Evolutionary conservation across 2,113 vertebrate species (phyloP).

Genomic region (Melanotaenia duboulayi): DNA sequence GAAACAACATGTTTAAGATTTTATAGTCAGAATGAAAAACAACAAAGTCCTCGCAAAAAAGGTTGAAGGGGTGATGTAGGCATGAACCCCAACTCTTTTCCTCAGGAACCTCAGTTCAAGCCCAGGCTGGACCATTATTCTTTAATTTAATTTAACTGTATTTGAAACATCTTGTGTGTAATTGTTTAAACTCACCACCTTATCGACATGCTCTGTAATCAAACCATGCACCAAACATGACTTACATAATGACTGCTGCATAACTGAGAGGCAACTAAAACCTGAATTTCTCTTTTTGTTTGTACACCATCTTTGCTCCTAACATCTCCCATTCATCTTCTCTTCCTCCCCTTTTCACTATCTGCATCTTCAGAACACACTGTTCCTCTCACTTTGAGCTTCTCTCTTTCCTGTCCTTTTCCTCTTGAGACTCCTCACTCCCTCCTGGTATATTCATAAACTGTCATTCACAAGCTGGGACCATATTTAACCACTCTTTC

Average conservation of each 20-base stretch:
- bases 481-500: slow-evolving; percentile 8
- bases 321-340: slow-evolving; percentile 22
- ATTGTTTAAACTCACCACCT: background rate
- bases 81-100: background rate
- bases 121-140: background rate
- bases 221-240: background rate
- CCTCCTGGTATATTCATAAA: slow-evolving; percentile 36
- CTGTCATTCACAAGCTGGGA: slow-evolving; percentile 32
- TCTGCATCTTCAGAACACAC: slow-evolving; percentile 1
- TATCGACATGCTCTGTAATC: background rate
- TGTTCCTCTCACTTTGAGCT: slow-evolving; percentile 46
- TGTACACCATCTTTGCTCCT: background rate
- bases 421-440: slow-evolving; percentile 41
- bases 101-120: background rate
- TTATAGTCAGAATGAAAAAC: background rate
- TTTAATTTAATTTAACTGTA: background rate
- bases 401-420: slow-evolving; percentile 26
- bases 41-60: background rate
- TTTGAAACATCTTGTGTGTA: background rate
- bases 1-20: background rate
- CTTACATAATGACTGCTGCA: background rate
- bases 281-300: background rate
- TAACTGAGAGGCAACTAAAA: background rate
- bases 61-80: background rate
- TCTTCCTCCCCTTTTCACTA: slow-evolving; percentile 9